These are phyloP conservation scores for Tetramorium bicarinatum DNA, from an alignment of 2,888 invertebrate genomes.

Conservation along the genomic window DNA sequence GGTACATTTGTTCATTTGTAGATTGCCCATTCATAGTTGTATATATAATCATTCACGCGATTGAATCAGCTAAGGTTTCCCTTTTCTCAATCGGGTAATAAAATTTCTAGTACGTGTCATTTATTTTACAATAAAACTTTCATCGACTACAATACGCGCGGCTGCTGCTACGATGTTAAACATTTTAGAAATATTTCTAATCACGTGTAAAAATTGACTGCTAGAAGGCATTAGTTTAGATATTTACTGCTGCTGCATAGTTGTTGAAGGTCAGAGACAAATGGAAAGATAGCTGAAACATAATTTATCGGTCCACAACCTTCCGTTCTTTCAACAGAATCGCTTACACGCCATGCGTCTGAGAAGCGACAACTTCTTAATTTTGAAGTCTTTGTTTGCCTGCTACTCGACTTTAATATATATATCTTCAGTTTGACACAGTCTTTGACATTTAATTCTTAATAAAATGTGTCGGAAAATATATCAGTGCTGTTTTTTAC, in stretches of 20 bases:
- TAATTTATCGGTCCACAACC: conserved; percentile 71
- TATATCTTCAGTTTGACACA: conserved; percentile 1
- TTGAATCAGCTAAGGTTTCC: background rate
- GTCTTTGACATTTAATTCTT: background rate
- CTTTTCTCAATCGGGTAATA: background rate
- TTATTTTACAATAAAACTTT: background rate
- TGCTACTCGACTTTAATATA: conserved; percentile 17
- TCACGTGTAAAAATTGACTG: conserved; percentile 45
- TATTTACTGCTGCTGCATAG: conserved; percentile 63
- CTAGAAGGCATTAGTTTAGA: conserved; percentile 61
- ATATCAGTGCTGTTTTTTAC: background rate
- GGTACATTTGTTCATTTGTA: background rate
- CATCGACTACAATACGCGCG: background rate
- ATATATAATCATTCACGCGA: conserved; percentile 2
- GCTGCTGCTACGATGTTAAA: background rate
- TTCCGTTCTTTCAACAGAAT: conserved; percentile 74
- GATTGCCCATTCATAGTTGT: conserved; percentile 37
- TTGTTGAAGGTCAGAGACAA: conserved; percentile 68
- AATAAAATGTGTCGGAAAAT: background rate
- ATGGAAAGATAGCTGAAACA: conserved; percentile 66
- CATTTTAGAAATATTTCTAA: background rate
- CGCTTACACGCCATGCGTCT: conserved; percentile 60
- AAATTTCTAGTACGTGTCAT: background rate
- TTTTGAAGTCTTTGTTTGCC: conserved; percentile 47
- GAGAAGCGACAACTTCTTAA: conserved; percentile 70